Evolutionary conservation across 1,140 invertebrate genomes (phyloP).

Genomic region (Drosophila lowei): DNA sequence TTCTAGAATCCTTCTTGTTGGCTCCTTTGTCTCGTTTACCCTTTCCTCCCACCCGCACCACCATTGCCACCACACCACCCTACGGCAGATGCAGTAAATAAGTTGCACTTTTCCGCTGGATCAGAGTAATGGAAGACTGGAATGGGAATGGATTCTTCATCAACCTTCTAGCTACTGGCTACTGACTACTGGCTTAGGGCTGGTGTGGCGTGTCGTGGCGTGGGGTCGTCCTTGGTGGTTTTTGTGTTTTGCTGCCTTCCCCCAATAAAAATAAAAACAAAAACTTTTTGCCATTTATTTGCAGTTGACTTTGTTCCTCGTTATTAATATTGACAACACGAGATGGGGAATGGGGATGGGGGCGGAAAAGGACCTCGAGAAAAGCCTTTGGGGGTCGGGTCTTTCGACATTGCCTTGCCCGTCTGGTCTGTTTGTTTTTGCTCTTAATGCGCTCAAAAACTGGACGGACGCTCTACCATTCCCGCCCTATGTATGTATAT

Average conservation of each 20-base stretch:
- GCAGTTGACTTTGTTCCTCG: slow-evolving; percentile 61
- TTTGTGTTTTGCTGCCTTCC: slow-evolving; percentile 21
- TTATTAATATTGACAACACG: slow-evolving; percentile 71
- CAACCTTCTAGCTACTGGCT: slow-evolving; percentile 2
- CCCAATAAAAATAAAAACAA: slow-evolving; percentile 60
- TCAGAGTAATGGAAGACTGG: background rate
- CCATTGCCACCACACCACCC: background rate
- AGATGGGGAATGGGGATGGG: background rate
- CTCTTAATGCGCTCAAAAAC: slow-evolving; percentile 61
- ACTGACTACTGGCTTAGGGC: background rate
- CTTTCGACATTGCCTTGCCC: slow-evolving; percentile 31
- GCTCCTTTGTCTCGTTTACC: background rate
- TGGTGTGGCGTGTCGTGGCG: background rate
- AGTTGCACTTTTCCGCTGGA: slow-evolving; percentile 68
- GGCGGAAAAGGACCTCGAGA: slow-evolving; percentile 34
- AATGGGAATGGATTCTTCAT: slow-evolving; percentile 23
- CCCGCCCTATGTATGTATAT: background rate
- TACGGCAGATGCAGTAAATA: slow-evolving; percentile 66
- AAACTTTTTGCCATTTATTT: slow-evolving; percentile 77
- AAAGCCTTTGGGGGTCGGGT: slow-evolving; percentile 30
- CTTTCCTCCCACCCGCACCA: background rate
- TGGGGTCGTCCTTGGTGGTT: slow-evolving; percentile 58
- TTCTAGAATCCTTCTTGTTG: too few species aligned
- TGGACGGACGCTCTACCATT: slow-evolving; percentile 25
- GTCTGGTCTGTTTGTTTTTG: slow-evolving; percentile 62